Evolutionary conservation across 2,797 vertebrate species (phyloP), one percentile per base, ranked within the genome.

Genomic region (Poeciliopsis gracilis): DNA sequence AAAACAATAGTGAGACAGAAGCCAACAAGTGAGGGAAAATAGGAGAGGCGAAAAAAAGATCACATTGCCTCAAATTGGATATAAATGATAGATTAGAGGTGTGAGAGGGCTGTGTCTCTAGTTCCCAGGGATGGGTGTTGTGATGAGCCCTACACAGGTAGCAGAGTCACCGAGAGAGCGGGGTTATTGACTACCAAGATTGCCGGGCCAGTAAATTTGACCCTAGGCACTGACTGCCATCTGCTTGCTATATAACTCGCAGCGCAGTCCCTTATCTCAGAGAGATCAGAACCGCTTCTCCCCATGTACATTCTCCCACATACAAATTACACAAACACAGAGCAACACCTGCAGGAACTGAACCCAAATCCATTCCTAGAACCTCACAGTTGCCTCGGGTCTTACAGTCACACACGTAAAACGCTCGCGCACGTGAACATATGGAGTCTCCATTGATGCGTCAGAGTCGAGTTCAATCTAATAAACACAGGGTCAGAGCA

Each of bases 1-100:
- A 91, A 91, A 94, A 87, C 84, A 90, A 84, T 80, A 77, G 85
- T 81, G 81, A 90, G 81, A 73, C 79, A 85, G 73, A 89, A 86
- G 80, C 61, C 46, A 80, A 82, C 84, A 80, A 83, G 77, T 79
- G 2, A 28, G 70, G 63, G 69, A 76, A 86, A 87, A 87, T 59
- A 73, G 81, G 78, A 83, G 76, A 75, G 81, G 83, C 70, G 79
- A 87, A 89, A 86, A 89, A 87, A 89, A 91, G 90, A 93, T 93
- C 91, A 91, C 86, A 89, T 86, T 76, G 41, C 89, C 92, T 95
- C 90, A 95, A 92, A 95, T 95, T 96, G 94, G 93, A 91, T 95
- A 95, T 97, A 95, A 96, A 97, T 97, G 95, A 97, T 97, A 95
- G 94, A 96, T 95, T 93, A 92, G 81, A 38, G 90, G 91, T 95